Evolutionary conservation across 30 jellyfish, hydroid and myxozoan genomes (phyloP).

Genomic region (Turritopsis dohrnii): DNA sequence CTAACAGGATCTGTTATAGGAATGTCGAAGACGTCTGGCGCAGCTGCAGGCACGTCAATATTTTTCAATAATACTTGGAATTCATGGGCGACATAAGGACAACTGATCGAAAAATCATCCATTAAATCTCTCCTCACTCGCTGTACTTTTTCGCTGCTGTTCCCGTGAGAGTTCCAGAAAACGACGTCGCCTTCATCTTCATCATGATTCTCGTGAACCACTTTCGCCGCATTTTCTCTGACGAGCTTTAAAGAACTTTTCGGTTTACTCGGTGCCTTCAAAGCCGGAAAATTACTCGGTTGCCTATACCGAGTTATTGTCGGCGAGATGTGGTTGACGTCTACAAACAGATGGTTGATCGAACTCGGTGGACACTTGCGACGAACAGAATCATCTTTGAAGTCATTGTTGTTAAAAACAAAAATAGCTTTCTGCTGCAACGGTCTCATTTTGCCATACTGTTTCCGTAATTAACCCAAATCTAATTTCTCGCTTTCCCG

Average conservation of each 20-base stretch:
- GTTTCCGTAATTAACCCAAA: slow-evolving; percentile 47
- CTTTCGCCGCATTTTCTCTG: slow-evolving; percentile 5
- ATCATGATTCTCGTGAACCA: slow-evolving; percentile 5
- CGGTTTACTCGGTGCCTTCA: slow-evolving; percentile 25
- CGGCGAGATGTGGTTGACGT: slow-evolving; percentile 47
- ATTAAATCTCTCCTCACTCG: background rate
- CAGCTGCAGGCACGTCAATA: slow-evolving; percentile 18
- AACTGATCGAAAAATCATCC: background rate
- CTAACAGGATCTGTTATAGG: background rate
- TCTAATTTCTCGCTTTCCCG: slow-evolving; percentile 65
- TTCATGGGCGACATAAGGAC: slow-evolving; percentile 26
- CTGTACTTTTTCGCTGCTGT: background rate
- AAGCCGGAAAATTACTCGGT: slow-evolving; percentile 28
- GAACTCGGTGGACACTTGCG: slow-evolving; percentile 56
- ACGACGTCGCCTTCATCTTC: background rate
- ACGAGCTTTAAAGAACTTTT: slow-evolving; percentile 7
- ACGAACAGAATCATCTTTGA: slow-evolving; percentile 37
- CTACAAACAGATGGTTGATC: slow-evolving; percentile 74
- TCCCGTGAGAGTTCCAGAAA: background rate
- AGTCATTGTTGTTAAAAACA: slow-evolving; percentile 62
- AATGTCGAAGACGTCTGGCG: background rate
- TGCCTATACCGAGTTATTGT: slow-evolving; percentile 14
- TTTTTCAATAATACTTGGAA: background rate
- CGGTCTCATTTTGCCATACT: slow-evolving; percentile 77
- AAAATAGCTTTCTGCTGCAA: slow-evolving; percentile 74